Percentiles rank a stretch among this genome's conserved stretches.
These are phyloP conservation scores for Scaptodrosophila latifasciaeformis DNA, from an alignment of 2,888 invertebrate genomes.

Conservation along the genomic window DNA sequence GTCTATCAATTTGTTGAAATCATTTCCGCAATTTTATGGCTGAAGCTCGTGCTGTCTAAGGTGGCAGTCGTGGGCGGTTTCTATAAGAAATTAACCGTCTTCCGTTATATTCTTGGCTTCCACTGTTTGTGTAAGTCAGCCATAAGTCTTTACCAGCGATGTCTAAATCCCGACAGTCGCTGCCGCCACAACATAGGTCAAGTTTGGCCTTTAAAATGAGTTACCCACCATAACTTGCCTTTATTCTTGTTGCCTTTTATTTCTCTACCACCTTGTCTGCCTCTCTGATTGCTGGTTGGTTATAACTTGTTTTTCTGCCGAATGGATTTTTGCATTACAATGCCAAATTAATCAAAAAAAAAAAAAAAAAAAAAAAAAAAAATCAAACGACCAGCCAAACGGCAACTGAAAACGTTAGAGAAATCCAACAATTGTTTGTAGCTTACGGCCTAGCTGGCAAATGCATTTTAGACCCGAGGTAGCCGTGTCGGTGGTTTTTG, in stretches of 20 bases:
- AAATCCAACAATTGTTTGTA: constrained; percentile 67
- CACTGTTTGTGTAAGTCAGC: neutral
- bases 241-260: too few species aligned
- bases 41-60: constrained; percentile 47
- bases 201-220: constrained; percentile 57
- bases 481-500: neutral
- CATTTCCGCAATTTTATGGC: constrained; percentile 70
- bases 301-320: constrained; percentile 66
- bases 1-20: constrained; percentile 69
- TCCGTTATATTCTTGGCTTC: constrained; percentile 3
- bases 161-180: constrained; percentile 50
- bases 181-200: constrained; percentile 59
- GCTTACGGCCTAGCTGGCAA: constrained; percentile 2
- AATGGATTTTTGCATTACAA: constrained; percentile 69
- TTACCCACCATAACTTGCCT: neutral
- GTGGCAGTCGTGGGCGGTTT: constrained; percentile 7
- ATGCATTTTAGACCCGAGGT: too few species aligned
- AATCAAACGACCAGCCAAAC: constrained; percentile 11
- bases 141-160: constrained; percentile 28
- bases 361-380: constrained; percentile 24
- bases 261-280: too few species aligned
- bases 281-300: too few species aligned
- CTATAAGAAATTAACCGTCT: constrained; percentile 29
- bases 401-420: constrained; percentile 52
- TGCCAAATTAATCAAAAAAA: constrained; percentile 67